Evolutionary conservation across 2,888 invertebrate genomes (phyloP).

Genomic region (Stenoptilia bipunctidactyla): DNA sequence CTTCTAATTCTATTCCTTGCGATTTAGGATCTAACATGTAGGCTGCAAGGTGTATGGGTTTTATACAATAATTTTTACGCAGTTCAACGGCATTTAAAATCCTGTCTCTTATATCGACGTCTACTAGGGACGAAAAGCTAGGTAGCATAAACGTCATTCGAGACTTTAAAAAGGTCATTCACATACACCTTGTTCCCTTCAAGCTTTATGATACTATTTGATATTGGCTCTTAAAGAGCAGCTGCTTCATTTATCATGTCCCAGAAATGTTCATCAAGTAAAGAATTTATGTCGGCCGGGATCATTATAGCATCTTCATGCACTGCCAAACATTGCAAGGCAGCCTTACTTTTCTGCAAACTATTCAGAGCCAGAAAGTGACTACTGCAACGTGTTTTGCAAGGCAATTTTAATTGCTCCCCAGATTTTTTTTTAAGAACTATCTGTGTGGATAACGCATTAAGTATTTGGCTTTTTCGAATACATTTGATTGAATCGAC

Average conservation of each 20-base stretch:
- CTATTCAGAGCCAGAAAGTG: background rate
- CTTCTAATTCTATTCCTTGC: too few species aligned
- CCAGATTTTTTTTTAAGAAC: background rate
- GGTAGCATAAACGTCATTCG: too few species aligned
- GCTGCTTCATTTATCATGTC: background rate
- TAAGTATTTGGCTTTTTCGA: background rate
- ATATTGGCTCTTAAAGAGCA: background rate
- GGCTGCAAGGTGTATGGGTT: background rate
- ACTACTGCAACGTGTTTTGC: background rate
- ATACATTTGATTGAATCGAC: background rate
- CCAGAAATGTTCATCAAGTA: background rate
- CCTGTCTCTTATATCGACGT: too few species aligned
- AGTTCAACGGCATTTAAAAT: too few species aligned
- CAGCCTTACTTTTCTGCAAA: background rate
- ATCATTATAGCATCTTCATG: background rate
- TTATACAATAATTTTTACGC: too few species aligned
- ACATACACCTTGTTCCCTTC: background rate
- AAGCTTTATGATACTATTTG: background rate
- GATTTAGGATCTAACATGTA: background rate
- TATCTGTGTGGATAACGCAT: background rate
- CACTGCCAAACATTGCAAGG: background rate
- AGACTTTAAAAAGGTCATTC: background rate
- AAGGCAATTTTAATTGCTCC: background rate
- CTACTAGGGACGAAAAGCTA: too few species aligned
- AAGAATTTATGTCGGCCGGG: background rate